Base-by-base conservation (phyloP, 1,140 invertebrate species). In the Delia radicum region DNA sequence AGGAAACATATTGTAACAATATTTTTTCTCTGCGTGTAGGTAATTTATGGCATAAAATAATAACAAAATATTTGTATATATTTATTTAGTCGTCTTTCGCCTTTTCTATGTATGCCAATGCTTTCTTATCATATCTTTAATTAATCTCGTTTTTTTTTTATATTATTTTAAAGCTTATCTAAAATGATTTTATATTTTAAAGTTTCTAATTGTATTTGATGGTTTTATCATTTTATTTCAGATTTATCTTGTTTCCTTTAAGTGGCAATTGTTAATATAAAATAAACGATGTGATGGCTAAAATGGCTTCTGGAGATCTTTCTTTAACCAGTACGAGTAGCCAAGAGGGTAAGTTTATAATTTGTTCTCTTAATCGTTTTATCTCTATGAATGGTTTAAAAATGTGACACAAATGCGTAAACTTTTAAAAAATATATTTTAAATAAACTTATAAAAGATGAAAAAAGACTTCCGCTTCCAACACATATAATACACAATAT, bases 241-340 rank as follows among this genome's bases (percentile, higher is more conserved):
- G 48, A 55, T 55, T 55, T 55, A 7, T 55, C n/a, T 55, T 55
- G 6, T 55, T 55, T n/a, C n/a, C n/a, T n/a, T n/a, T 18, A n/a
- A 55, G 48, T 55, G 7, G n/a, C n/a, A n/a, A 21, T 18, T 69
- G 65, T 69, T 69, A 69, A 69, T 37, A 48, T 7, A 26, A 62
- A 76, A 24, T 42, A 76, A 76, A 76, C 73, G 75, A 62, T 76
- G 75, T 76, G 75, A 76, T 76, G 69, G 75, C 75, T 72, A 85
- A 85, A 80, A 86, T 86, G 85, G 84, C 85, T 79, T 86, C 85
- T 74, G 85, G 85, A 76, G 85, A 86, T 79, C 81, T 86, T 76
- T 86, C 85, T 76, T 82, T 86, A 81, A 86, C 85, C 75, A 86
- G 85, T 78, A 86, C 83, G 73, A 86, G 85, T 77, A 86, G 85